Evolutionary conservation across 2,888 invertebrate genomes (phyloP), one percentile per base, ranked within the genome.

Genomic region (Hirtodrosophila alboralis): DNA sequence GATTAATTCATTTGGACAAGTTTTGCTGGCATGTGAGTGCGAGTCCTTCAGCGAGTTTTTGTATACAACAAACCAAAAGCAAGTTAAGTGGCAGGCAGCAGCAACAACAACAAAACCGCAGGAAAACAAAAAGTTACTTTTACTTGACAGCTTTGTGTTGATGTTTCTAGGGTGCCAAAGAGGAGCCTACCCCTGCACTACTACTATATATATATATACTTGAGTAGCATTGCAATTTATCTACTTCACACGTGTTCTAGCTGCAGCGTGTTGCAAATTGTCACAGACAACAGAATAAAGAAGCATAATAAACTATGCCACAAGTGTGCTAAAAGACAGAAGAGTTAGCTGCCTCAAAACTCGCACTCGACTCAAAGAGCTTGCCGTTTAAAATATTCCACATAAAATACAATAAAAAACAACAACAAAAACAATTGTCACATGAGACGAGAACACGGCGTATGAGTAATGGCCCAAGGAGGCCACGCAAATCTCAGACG

Each of bases 1-100:
- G 81, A 81, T 81, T 81, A 81, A 81, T 81, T 86, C 84, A 77
- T 86, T 86, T 84, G 86, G 75, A 80, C 81, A 86, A 81, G 72
- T 75, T 81, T 86, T 54, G 34, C 56, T 27, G 40, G 85, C 61
- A 57, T 60, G 78, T 56, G 49, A 36, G 49, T 44, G 56, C 7
- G 52, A 33, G 34, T 48, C 56, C 48, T 56, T 67, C 57, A 43
- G 18, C 14, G 18, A 23, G 23, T 23, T 34, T 48, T 10, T 27
- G 38, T 27, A 30, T 26, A 51, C 56, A 45, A 44, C 38, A 57
- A 38, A 69, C 37, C 48, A 36, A 23, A 36, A 34, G 10, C 43
- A 48, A 34, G 31, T 67, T 40, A 62, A 72, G 49, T 67, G 58
- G 54, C 69, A 41, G 34, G n/a, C n/a, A n/a, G n/a, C n/a, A n/a